Base-by-base conservation (phyloP, 2,113 vertebrate species). In the Pygoscelis adeliae region DNA sequence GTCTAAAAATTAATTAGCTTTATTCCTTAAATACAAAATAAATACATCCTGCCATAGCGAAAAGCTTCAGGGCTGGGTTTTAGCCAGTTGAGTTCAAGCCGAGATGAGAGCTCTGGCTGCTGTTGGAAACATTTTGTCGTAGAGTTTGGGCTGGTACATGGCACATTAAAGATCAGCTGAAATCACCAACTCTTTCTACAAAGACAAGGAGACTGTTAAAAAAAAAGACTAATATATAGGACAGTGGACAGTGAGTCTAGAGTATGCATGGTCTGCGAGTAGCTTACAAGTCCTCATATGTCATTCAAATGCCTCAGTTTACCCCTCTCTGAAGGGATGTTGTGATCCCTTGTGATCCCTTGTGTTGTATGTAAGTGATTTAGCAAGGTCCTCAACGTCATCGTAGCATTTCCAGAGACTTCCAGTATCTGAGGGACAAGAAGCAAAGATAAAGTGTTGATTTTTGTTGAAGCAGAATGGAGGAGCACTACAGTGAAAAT, bases 1-100 rank as follows among this genome's bases (percentile, higher is more conserved):
- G 52, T 78, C 73, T 94, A 78, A 77, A 93, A 80, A 83, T 82
- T 66, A 90, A 90, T 95, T 89, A 89, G 25, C 36, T 90, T 81
- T 86, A 38, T 81, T 83, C 55, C 65, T 92, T 93, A 92, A 94
- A 72, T 52, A 38, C 34, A 67, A 86, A 90, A 73, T 50, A 83
- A 92, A 88, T 90, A 32, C 23, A 15, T 92, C 63, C 26, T 73
- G 17, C 27, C 70, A 9, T 23, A 83, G 71, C 53, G 59, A 92
- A 83, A 88, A 77, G 23, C 62, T 73, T 90, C 20, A 30, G 26
- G 29, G 59, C 26, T 94, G 83, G 44, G 32, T 55, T 95, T 96
- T 79, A 83, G 80, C 55, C 83, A 81, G 14, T 47, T 94, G 92
- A 21, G 18, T 55, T 92, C 72, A 71, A 78, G 76, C 59, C 17